These are phyloP conservation scores for Nothocercus nigrocapillus DNA, from an alignment of 2,113 vertebrate genomes.

Conservation along the genomic window DNA sequence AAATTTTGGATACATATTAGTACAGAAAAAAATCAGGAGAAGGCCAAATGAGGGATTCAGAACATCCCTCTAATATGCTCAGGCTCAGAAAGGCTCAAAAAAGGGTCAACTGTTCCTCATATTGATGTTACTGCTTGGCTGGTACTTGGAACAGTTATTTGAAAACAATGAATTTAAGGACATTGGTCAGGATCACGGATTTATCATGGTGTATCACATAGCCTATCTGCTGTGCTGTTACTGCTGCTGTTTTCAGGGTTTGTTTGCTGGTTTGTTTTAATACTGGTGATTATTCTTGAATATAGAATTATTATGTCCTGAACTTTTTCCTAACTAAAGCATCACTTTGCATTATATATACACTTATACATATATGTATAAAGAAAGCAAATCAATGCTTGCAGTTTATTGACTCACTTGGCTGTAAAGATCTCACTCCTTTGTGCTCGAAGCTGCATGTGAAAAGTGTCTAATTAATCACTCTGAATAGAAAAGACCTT, in stretches of 20 bases:
- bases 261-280: background rate
- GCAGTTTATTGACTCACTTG: background rate
- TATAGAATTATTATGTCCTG: background rate
- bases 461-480: background rate
- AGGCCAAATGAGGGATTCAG: background rate
- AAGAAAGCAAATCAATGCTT: background rate
- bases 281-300: background rate
- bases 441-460: background rate
- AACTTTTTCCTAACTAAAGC: background rate
- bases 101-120: background rate
- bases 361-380: background rate
- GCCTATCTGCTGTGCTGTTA: background rate
- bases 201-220: background rate
- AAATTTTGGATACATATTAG: background rate
- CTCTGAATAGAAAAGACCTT: background rate
- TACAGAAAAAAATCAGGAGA: background rate
- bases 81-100: background rate
- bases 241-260: background rate
- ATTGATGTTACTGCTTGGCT: background rate
- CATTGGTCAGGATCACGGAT: background rate
- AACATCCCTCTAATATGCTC: background rate
- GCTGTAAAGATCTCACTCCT: background rate
- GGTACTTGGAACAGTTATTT: background rate
- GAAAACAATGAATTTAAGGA: background rate
- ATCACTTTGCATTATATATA: background rate